Conservation (phyloP, 2,888 invertebrate species). For the Pollenia angustigena region DNA sequence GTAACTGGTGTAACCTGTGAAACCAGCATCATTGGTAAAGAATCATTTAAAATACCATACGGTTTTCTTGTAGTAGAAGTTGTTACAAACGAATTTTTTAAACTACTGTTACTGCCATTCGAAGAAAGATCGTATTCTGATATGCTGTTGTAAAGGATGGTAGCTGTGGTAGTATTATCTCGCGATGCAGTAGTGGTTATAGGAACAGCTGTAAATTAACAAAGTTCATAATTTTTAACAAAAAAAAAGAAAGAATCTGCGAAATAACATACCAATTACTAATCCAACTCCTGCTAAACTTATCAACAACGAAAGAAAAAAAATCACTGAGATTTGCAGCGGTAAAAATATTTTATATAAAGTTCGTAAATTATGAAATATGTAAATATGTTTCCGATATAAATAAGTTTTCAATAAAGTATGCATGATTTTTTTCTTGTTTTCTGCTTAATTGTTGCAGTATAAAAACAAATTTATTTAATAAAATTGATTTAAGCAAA, state of each 20-base stretch:
- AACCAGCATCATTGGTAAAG: conserved; percentile 65
- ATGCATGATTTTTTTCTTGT: conserved; percentile 39
- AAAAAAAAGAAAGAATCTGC: not conserved
- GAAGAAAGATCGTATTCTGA: conserved; percentile 11
- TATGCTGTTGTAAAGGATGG: conserved; percentile 25
- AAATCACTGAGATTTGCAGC: conserved; percentile 37
- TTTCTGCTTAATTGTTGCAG: not conserved
- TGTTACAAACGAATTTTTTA: conserved; percentile 18
- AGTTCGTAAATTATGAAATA: conserved; percentile 34
- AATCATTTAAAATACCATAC: conserved; percentile 55
- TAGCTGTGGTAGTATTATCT: conserved; percentile 43
- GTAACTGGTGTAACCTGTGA: conserved; percentile 63
- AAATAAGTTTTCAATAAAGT: conserved; percentile 32
- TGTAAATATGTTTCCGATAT: conserved; percentile 42
- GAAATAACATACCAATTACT: conserved; percentile 35
- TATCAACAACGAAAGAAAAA: conserved; percentile 39
- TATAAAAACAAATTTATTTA: not conserved
- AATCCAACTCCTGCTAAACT: conserved; percentile 8
- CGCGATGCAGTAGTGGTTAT: conserved; percentile 18
- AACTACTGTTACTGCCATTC: conserved; percentile 10
- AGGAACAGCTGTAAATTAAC: conserved; percentile 46
- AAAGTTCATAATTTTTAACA: not conserved
- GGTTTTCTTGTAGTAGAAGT: conserved; percentile 42
- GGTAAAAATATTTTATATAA: conserved; percentile 21
- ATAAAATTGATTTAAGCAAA: not conserved